These are phyloP conservation scores for Drosophila tripunctata DNA, from an alignment of 2,888 invertebrate genomes.

Conservation along the genomic window DNA sequence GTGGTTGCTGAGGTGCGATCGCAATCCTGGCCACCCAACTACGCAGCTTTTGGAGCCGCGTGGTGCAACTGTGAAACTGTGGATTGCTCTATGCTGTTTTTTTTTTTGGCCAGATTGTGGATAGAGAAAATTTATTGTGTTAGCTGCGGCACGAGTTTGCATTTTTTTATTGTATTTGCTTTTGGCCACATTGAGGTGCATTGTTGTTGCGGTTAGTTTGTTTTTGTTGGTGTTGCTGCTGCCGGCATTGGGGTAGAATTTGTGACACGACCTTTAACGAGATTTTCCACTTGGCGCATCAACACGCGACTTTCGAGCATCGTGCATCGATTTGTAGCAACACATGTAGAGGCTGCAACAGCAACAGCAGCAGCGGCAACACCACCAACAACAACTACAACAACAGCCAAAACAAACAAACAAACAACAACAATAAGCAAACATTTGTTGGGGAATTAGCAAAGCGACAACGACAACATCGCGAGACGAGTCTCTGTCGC, in stretches of 20 bases:
- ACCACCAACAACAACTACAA: constrained; percentile 3
- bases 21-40: constrained; percentile 57
- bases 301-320: constrained; percentile 68
- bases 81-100: constrained; percentile 14
- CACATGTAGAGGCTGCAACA: constrained; percentile 63
- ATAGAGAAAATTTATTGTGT: constrained; percentile 74
- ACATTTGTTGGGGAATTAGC: constrained; percentile 76
- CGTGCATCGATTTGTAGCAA: constrained; percentile 77
- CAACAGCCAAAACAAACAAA: constrained; percentile 49
- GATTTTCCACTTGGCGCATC: constrained; percentile 73
- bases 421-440: constrained; percentile 40
- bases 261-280: constrained; percentile 77
- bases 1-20: constrained; percentile 9
- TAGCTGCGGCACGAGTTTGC: constrained; percentile 70
- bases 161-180: constrained; percentile 35
- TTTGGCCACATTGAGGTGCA: constrained; percentile 59
- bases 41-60: constrained; percentile 36
- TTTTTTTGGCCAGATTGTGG: constrained; percentile 36
- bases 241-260: constrained; percentile 46
- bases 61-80: constrained; percentile 1
- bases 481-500: constrained; percentile 36
- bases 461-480: constrained; percentile 40
- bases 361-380: constrained; percentile 8
- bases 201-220: constrained; percentile 34
- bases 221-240: constrained; percentile 11